Conservation (phyloP, 1,140 invertebrate genomes). For the Drosophila repleta region DNA sequence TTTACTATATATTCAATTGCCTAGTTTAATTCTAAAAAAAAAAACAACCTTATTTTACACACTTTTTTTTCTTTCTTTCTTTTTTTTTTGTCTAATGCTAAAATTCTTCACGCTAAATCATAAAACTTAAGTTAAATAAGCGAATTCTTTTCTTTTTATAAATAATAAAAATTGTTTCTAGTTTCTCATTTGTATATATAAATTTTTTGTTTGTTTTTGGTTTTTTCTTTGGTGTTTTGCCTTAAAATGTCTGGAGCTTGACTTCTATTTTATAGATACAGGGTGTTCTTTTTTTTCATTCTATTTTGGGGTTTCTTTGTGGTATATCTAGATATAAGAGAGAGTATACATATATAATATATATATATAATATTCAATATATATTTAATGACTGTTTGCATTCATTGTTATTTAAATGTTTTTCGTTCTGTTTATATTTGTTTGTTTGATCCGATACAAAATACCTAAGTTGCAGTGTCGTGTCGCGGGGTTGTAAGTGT, state of each 20-base stretch:
- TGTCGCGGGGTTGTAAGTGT: slow-evolving; percentile 19
- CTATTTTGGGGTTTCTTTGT: background rate
- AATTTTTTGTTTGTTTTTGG: slow-evolving; percentile 21
- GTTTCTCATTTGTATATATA: slow-evolving; percentile 6
- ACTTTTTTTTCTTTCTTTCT: slow-evolving; percentile 16
- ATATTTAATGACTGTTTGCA: slow-evolving; percentile 24
- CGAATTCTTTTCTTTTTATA: slow-evolving; percentile 66
- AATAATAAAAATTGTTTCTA: slow-evolving; percentile 46
- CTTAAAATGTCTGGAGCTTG: slow-evolving; percentile 35
- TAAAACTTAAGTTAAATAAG: slow-evolving; percentile 68
- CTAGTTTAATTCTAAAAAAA: slow-evolving; percentile 68
- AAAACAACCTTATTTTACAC: slow-evolving; percentile 73
- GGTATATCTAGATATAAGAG: slow-evolving; percentile 35
- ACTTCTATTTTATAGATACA: slow-evolving; percentile 38
- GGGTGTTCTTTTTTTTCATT: slow-evolving; percentile 12
- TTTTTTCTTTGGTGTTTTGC: slow-evolving; percentile 38
- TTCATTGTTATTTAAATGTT: slow-evolving; percentile 9
- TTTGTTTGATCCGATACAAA: slow-evolving; percentile 44
- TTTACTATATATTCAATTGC: slow-evolving; percentile 53
- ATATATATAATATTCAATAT: too few species aligned
- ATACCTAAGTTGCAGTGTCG: slow-evolving; percentile 42
- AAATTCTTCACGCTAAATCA: slow-evolving; percentile 53
- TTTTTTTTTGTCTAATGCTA: slow-evolving; percentile 36
- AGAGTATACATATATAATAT: slow-evolving; percentile 28
- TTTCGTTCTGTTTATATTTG: slow-evolving; percentile 3